Base-by-base conservation (phyloP, 1,140 invertebrate genomes). In the Camponotus floridanus region DNA sequence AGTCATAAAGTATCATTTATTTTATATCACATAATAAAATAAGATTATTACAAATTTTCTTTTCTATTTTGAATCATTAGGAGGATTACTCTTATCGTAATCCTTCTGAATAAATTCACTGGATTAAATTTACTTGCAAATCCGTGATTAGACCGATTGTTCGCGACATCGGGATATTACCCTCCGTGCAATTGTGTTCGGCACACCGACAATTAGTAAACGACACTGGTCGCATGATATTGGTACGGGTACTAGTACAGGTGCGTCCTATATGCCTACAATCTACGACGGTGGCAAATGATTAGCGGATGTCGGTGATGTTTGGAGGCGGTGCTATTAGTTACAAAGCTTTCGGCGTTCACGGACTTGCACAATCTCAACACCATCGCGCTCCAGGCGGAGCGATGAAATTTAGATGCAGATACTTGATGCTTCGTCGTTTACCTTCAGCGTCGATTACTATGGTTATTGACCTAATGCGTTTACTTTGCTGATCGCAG, bases 311-410 rank as follows among this genome's bases (percentile, higher is more conserved):
- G 88, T 87, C 67, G 64, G 88, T 90, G 88, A 89, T 83, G 64
- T 81, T 89, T 87, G 85, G 79, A 90, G 87, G 88, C 87, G 51
- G 88, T 90, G 88, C 88, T 90, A 85, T 90, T 89, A 89, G 61
- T 90, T 51, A 83, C 65, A 39, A 88, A 89, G 87, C 88, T 80
- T 64, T 86, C 45, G 70, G 57, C 74, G 73, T 76, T 87, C 42
- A 57, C 70, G 62, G 13, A 71, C 59, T 68, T 45, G n/a, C 71
- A 59, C 78, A 39, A 74, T 83, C 33, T 61, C 79, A 42, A 61
- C 13, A 42, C 42, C 18, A 45, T 73, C 11, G 18, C 55, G 3
- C 15, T 13, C 39, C 31, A 26, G 18, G 67, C 55, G 42, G 39
- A 42, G n/a, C 18, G 18, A 59, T 18, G 68, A 55, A 70, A 83